A percentile compares a stretch with the other conserved stretches of the same genome.
phyloP scores from a whole-genome alignment of 2,888 invertebrate species.

The Cataglyphis altisquamis region DNA sequence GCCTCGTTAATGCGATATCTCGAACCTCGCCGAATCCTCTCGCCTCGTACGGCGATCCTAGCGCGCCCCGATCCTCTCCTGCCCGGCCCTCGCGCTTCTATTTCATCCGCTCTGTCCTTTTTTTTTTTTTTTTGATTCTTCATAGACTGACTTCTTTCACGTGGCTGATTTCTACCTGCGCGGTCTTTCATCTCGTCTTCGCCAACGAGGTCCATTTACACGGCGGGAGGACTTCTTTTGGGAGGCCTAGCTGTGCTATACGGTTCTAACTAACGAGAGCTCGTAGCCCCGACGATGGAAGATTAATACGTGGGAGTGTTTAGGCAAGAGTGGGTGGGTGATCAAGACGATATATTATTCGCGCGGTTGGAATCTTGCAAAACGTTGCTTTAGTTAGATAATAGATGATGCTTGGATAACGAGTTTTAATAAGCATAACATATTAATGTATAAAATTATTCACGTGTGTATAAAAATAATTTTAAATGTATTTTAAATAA shows the following conservation, averaged over 20 bases:
- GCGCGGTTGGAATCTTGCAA: constrained; percentile 45
- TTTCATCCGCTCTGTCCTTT: background rate
- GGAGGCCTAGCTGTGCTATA: constrained; percentile 46
- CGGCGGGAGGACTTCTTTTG: constrained; percentile 70
- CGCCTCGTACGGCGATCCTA: constrained; percentile 21
- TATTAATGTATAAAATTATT: background rate
- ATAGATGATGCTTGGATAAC: constrained; percentile 19
- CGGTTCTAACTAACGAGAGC: constrained; percentile 71
- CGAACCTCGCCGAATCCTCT: constrained; percentile 41
- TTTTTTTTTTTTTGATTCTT: constrained; percentile 37
- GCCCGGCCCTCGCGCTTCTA: constrained; percentile 16
- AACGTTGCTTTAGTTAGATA: constrained; percentile 44
- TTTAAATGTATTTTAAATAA: background rate
- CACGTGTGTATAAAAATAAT: background rate
- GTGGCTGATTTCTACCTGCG: constrained; percentile 59
- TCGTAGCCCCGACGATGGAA: constrained; percentile 56
- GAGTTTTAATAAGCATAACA: background rate
- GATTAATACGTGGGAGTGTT: constrained; percentile 57
- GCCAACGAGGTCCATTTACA: constrained; percentile 76
- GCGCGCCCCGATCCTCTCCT: constrained; percentile 37
- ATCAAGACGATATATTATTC: constrained; percentile 54
- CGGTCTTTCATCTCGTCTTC: constrained; percentile 75
- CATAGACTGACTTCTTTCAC: constrained; percentile 67
- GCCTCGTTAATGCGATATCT: constrained; percentile 78
- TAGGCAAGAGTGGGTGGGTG: constrained; percentile 35